Percentiles rank a stretch among this genome's conserved stretches.
phyloP scores from a whole-genome alignment of 2,797 vertebrate species.

The Aulostomus chinensis region DNA sequence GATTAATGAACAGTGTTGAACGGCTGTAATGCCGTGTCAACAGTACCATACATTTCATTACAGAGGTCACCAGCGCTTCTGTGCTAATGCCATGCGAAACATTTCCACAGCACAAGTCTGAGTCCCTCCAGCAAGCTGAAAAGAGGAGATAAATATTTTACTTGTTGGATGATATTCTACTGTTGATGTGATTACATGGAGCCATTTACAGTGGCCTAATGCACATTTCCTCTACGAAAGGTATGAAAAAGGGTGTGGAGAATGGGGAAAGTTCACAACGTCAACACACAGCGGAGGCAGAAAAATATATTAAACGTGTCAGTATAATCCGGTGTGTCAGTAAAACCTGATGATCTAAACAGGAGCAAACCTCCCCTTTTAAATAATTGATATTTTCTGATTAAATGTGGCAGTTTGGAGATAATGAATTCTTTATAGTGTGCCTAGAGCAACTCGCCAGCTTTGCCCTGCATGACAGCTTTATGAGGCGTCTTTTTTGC shows the following conservation, averaged over 20 bases:
- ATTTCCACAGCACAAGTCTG: constrained; percentile 62
- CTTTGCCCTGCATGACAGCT: constrained; percentile 91
- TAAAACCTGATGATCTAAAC: constrained; percentile 83
- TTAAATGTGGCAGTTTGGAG: constrained; percentile 92
- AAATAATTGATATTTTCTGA: constrained; percentile 97
- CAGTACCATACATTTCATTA: constrained; percentile 79
- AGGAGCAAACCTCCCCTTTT: constrained; percentile 88
- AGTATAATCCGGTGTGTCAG: constrained; percentile 72
- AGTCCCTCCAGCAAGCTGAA: constrained; percentile 68
- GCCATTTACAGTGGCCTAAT: constrained; percentile 41
- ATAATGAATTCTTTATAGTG: constrained; percentile 93
- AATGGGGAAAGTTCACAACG: constrained; percentile 54
- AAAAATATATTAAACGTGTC: constrained; percentile 61
- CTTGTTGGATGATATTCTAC: constrained; percentile 65
- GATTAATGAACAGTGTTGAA: constrained; percentile 83
- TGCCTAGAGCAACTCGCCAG: constrained; percentile 93
- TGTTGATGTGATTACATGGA: constrained; percentile 71
- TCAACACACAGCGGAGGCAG: constrained; percentile 22
- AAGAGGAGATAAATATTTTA: constrained; percentile 77
- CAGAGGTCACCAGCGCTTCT: constrained; percentile 70
- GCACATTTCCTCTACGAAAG: constrained; percentile 49
- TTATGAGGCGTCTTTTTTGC: constrained; percentile 88
- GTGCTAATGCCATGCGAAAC: constrained; percentile 73
- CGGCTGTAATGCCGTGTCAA: constrained; percentile 81
- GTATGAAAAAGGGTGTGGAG: constrained; percentile 38